Evolutionary conservation across 1,140 invertebrate species (phyloP).

Genomic region (Polypedilum vanderplanki): DNA sequence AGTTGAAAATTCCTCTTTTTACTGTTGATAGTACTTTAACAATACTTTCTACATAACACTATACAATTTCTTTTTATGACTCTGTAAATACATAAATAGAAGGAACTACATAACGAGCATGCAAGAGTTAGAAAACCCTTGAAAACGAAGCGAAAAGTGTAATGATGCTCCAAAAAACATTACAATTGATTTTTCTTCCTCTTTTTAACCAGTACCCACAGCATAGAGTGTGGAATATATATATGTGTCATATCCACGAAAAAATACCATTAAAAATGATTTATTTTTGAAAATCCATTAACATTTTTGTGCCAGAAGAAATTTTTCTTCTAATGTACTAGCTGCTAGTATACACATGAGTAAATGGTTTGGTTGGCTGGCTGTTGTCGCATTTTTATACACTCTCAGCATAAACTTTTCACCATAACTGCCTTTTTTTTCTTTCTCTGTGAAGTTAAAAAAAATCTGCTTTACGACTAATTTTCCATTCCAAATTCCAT

Average conservation of each 20-base stretch:
- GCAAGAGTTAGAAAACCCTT: neutral
- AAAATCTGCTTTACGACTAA: constrained; percentile 13
- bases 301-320: neutral
- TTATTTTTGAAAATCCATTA: constrained; percentile 23
- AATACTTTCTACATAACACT: too few relatives aligned
- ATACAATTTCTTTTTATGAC: neutral
- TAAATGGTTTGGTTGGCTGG: neutral
- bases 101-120: neutral
- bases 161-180: constrained; percentile 13
- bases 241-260: constrained; percentile 21
- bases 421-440: neutral
- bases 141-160: too few relatives aligned
- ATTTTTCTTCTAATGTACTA: constrained; percentile 16
- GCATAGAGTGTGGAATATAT: neutral
- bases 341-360: neutral
- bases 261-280: constrained; percentile 27
- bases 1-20: neutral
- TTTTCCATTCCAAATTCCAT: constrained; percentile 24
- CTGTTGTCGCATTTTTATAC: constrained; percentile 14
- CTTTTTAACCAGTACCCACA: neutral
- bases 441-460: neutral
- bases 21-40: too few relatives aligned
- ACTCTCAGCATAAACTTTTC: neutral
- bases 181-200: constrained; percentile 12
- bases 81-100: neutral